Evolutionary conservation across 2,113 vertebrate species (phyloP).

Genomic region (Myotis davidii): DNA sequence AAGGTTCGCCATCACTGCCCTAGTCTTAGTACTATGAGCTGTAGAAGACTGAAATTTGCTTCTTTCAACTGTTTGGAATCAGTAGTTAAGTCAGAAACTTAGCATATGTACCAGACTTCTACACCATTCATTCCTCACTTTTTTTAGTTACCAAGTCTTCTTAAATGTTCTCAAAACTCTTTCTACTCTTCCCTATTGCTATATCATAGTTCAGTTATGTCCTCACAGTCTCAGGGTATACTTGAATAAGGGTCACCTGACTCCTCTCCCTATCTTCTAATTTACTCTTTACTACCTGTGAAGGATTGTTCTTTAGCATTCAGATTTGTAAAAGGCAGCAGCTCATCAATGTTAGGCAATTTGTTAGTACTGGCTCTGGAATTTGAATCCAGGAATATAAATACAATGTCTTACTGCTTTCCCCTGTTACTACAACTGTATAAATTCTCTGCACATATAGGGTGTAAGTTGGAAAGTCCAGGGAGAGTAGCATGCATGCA

Average conservation of each 20-base stretch:
- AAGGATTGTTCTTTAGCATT: constrained; percentile 21
- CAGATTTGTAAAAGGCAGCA: neutral
- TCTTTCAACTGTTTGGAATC: neutral
- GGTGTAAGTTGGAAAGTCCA: neutral
- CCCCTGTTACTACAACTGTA: neutral
- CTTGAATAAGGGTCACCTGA: neutral
- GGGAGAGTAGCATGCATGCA: neutral
- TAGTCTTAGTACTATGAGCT: neutral
- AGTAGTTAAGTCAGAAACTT: neutral
- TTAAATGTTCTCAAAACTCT: neutral
- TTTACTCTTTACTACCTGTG: neutral
- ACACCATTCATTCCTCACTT: neutral
- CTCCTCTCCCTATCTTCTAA: neutral
- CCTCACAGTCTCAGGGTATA: neutral
- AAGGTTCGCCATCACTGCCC: too few species aligned
- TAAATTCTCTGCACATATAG: neutral
- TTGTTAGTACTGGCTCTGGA: neutral
- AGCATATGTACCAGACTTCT: neutral
- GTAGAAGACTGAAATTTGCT: neutral
- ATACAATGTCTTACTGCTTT: neutral
- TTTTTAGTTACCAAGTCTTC: neutral
- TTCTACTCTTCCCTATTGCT: neutral
- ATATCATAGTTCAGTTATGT: neutral
- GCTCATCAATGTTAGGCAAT: neutral
- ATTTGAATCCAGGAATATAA: neutral